phyloP scores from a whole-genome alignment of 2,113 vertebrate species.

The Anarrhichthys ocellatus region DNA sequence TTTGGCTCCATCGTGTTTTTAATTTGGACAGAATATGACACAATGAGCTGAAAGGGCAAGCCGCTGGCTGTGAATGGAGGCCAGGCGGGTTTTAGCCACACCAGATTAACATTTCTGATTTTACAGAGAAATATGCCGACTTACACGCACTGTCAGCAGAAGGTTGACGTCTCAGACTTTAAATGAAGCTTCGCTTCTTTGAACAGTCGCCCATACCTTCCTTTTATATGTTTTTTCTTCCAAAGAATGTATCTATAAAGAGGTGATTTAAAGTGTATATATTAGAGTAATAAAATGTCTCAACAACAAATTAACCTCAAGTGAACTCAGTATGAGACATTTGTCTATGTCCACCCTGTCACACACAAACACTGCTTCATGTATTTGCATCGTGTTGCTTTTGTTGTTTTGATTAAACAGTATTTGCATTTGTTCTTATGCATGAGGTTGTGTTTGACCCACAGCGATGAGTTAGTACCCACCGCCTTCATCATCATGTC shows the following conservation, averaged over 20 bases:
- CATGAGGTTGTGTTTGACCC: slow-evolving; percentile 9
- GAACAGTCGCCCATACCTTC: neutral
- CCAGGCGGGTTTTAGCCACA: slow-evolving; percentile 33
- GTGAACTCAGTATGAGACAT: neutral
- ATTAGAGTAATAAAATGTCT: neutral
- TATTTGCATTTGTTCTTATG: neutral
- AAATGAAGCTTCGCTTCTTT: neutral
- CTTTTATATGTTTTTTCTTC: neutral
- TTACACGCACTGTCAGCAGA: neutral
- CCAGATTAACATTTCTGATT: slow-evolving; percentile 49
- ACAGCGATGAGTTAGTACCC: neutral
- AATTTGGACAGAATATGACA: slow-evolving; percentile 48
- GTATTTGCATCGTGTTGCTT: slow-evolving; percentile 14
- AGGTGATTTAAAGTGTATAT: neutral
- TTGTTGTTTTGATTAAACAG: neutral
- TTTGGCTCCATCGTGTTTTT: slow-evolving; percentile 36
- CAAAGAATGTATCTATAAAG: neutral
- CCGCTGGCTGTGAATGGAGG: slow-evolving; percentile 43
- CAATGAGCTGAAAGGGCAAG: slow-evolving; percentile 54
- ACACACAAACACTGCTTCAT: neutral
- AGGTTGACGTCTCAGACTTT: neutral
- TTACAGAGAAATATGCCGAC: slow-evolving; percentile 3
- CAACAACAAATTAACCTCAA: neutral
- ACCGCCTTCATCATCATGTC: neutral
- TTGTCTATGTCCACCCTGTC: neutral